Base-by-base conservation (phyloP, 2,888 invertebrate genomes). In the Junonia oenone region DNA sequence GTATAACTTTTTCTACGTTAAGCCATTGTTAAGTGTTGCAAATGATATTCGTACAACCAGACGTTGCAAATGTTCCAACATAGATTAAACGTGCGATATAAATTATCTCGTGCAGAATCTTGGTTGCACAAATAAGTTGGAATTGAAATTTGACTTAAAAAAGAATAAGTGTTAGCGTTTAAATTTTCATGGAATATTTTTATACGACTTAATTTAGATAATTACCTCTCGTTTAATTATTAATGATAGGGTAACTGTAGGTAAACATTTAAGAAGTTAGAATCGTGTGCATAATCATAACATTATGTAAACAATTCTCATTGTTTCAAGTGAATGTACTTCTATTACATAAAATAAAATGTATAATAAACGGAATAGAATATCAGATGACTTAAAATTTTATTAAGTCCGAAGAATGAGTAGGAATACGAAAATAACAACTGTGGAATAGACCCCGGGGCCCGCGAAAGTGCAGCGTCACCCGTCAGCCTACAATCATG, bases 401-500 rank as follows among this genome's bases (percentile, higher is more conserved):
- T 29, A 9, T 29, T 29, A 29, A 29, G n/a, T n/a, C n/a, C 9
- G 11, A 33, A 33, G 31, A 33, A n/a, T n/a, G 1, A 38, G 5
- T 17, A 19, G 19, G 38, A 19, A 40, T 43, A 43, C 19, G 19
- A 22, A 40, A 38, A 40, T 52, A 40, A 27, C 14, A 59, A 47
- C 45, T 51, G 47, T 50, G 55, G 53, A 66, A 67, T 65, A 63
- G 59, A 57, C 57, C 60, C 58, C 66, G 46, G 65, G 64, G 60
- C 56, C 45, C 55, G 57, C 57, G 60, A 76, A 81, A 69, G 43
- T 68, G 86, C 86, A 59, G 11, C 66, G 86, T 89, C 89, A 89
- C 62, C 56, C 57, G 56, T 60, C 69, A 73, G 75, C 72, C 83
- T 78, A 74, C 83, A 88, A 88, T 89, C 87, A 87, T 77, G 74